These are phyloP conservation scores for Amiota mariae DNA, from an alignment of 2,888 invertebrate species.

Conservation along the genomic window DNA sequence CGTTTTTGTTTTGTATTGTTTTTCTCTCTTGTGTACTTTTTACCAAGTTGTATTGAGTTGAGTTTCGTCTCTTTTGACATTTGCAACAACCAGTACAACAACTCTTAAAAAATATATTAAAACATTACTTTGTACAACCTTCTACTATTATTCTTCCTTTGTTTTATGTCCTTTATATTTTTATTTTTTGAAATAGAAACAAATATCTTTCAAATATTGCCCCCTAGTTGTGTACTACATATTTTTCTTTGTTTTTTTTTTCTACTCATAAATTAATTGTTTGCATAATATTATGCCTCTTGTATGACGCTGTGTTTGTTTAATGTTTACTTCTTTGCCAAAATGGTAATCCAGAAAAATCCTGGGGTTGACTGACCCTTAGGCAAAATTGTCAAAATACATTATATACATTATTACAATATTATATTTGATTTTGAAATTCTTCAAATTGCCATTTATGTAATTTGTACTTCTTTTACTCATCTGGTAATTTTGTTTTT, in stretches of 20 bases:
- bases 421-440: constrained; percentile 20
- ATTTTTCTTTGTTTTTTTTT: background rate
- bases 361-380: background rate
- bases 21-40: constrained; percentile 56
- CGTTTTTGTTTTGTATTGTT: background rate
- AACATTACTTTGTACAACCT: constrained; percentile 4
- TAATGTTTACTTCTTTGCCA: background rate
- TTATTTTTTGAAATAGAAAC: constrained; percentile 9
- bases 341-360: background rate
- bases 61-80: constrained; percentile 27
- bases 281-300: background rate
- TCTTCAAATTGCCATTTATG: constrained; percentile 28
- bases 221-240: constrained; percentile 1
- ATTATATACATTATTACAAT: too few relatives aligned
- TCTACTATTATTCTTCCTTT: constrained; percentile 1
- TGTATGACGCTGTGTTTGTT: too few relatives aligned
- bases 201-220: background rate
- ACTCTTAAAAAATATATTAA: background rate
- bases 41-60: constrained; percentile 39
- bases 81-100: constrained; percentile 10
- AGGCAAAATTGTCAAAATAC: constrained; percentile 9
- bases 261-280: constrained; percentile 8
- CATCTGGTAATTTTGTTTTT: constrained; percentile 2
- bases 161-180: constrained; percentile 2
- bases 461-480: constrained; percentile 2